These are phyloP conservation scores for Perdita meconis DNA, from an alignment of 2,888 invertebrate genomes.

Conservation along the genomic window DNA sequence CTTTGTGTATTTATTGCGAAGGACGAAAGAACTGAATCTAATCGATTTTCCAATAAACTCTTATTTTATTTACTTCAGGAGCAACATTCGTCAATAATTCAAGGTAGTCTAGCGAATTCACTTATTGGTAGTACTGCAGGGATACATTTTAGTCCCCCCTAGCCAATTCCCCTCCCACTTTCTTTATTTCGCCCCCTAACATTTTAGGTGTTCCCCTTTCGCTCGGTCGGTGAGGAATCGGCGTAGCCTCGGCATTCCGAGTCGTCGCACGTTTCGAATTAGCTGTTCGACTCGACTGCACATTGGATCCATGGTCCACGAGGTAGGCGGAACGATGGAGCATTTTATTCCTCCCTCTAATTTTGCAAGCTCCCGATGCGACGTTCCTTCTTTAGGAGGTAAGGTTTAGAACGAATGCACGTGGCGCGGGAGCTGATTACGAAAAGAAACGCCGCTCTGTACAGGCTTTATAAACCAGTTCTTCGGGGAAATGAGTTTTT, in stretches of 20 bases:
- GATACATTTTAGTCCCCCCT: constrained; percentile 30
- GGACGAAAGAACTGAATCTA: background rate
- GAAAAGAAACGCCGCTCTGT: background rate
- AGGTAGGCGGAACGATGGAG: constrained; percentile 66
- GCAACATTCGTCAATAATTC: too few relatives aligned
- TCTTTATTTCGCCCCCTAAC: constrained; percentile 51
- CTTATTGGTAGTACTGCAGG: constrained; percentile 11
- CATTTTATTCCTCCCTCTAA: constrained; percentile 41
- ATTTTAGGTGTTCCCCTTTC: constrained; percentile 35
- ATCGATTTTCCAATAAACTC: too few relatives aligned
- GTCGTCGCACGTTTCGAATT: constrained; percentile 83
- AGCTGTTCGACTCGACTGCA: constrained; percentile 81
- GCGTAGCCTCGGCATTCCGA: constrained; percentile 76
- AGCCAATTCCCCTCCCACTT: constrained; percentile 19
- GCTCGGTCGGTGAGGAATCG: constrained; percentile 64
- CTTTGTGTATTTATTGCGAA: background rate
- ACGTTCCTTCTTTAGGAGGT: constrained; percentile 5
- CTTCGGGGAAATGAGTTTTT: background rate
- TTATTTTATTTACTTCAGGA: too few relatives aligned
- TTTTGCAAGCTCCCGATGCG: constrained; percentile 14
- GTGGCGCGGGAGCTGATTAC: background rate
- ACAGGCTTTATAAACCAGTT: background rate
- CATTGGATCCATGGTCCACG: constrained; percentile 78
- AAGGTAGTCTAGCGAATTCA: constrained; percentile 57
- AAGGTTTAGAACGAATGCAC: constrained; percentile 8